Evolutionary conservation across 2,888 invertebrate genomes (phyloP).

Genomic region (Rhodophaea formosa): DNA sequence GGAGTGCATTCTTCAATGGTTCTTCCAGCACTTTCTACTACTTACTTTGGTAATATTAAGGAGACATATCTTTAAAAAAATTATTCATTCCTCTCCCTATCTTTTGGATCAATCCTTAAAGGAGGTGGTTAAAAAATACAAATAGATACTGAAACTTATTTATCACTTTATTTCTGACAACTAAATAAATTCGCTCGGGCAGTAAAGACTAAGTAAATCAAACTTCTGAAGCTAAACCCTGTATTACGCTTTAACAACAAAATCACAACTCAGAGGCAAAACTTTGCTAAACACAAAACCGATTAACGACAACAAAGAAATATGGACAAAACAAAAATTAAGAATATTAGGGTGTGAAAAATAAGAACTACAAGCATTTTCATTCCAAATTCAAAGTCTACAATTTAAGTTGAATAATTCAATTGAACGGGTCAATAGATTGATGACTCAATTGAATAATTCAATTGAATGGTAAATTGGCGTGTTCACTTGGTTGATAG

Average conservation of each 20-base stretch:
- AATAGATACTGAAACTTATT: constrained; percentile 30
- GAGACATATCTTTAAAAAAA: too few species aligned
- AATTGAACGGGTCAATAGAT: not conserved
- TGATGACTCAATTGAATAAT: not conserved
- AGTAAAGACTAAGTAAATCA: constrained; percentile 32
- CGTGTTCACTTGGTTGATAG: not conserved
- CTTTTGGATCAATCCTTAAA: too few species aligned
- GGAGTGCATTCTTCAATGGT: too few species aligned
- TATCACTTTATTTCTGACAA: constrained; percentile 17
- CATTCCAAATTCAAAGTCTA: too few species aligned
- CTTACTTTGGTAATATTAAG: too few species aligned
- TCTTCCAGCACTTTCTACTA: too few species aligned
- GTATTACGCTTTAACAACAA: constrained; percentile 24
- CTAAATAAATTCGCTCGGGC: constrained; percentile 49
- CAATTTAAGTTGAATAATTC: not conserved
- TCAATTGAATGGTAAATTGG: not conserved
- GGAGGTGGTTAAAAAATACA: not conserved
- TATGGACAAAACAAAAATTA: not conserved
- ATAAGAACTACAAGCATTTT: constrained; percentile 3
- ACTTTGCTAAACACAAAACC: constrained; percentile 2
- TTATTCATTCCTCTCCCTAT: too few species aligned
- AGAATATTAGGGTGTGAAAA: constrained; percentile 3
- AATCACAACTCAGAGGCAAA: not conserved
- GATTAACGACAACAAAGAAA: not conserved
- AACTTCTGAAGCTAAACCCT: constrained; percentile 26